Evolutionary conservation across 2,113 vertebrate genomes (phyloP), one percentile per base, ranked within the genome.

Genomic region (Menura novaehollandiae): DNA sequence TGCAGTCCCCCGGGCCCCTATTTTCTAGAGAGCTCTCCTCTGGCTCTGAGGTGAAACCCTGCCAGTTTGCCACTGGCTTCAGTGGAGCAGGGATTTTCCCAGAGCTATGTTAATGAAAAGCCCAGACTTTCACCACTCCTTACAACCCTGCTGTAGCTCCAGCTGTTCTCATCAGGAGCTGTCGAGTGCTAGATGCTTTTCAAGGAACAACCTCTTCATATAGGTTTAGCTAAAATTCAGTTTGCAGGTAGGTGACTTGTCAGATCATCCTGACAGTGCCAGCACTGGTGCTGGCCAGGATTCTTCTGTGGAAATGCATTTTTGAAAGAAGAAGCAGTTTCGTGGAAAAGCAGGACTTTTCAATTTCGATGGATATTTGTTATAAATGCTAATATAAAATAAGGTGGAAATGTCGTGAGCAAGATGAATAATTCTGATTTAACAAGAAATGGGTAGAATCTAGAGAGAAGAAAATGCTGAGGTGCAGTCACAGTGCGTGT

Each of bases 141-240:
- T 15, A 12, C 30, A 67, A 62, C 52, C 60, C 66, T 64, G 87
- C 84, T 92, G 85, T 52, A 88, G 67, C 83, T 88, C 86, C 91
- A 95, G 91, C 80, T 94, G 91, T 82, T 97, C 93, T 81, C 89
- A 89, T 77, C 87, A 89, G 91, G 84, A 92, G 91, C 91, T 95
- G 60, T 87, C 46, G 23, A 91, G 91, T 8, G 19, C 62, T 47
- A 27, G 80, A 56, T 78, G 66, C 49, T 95, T 92, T 56, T 91
- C 87, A 85, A 72, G 53, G 79, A 78, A 28, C 62, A 78, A 64
- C 51, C 91, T 91, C 87, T 94, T 92, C 81, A 87, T 62, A 55
- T 0, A 41, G 28, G 7, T 62, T 72, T 56, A 72, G 47, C 69
- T 82, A 35, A 81, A 82, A 76, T n/a, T 84, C 77, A 21, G 22